These are phyloP conservation scores for Paraplagusia blochii DNA, from an alignment of 2,113 vertebrate species.

Conservation along the genomic window DNA sequence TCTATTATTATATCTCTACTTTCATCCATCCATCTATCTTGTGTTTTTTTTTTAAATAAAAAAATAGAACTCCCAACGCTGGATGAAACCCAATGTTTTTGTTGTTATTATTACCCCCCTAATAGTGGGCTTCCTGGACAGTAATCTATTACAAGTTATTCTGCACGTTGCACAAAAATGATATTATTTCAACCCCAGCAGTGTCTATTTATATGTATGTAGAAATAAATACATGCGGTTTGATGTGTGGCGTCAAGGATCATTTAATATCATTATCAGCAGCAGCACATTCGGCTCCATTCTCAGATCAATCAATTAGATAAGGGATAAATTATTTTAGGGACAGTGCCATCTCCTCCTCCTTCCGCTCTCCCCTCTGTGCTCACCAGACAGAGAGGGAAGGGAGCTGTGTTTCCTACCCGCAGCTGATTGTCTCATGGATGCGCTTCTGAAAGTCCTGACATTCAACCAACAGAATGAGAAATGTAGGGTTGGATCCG, in stretches of 20 bases:
- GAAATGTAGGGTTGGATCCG: constrained; percentile 66
- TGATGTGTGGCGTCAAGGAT: constrained; percentile 34
- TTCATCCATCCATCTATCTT: too few relatives aligned
- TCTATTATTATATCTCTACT: too few relatives aligned
- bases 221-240: constrained; percentile 29
- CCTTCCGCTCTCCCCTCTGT: constrained; percentile 21
- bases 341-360: constrained; percentile 55
- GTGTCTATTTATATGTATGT: too few relatives aligned
- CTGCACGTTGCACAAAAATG: too few relatives aligned
- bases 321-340: constrained; percentile 68
- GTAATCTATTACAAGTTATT: too few relatives aligned
- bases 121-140: too few relatives aligned
- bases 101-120: too few relatives aligned
- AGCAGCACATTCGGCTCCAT: constrained; percentile 52
- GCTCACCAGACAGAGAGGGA: constrained; percentile 53
- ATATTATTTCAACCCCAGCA: too few relatives aligned
- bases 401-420: constrained; percentile 58
- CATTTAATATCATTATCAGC: background rate
- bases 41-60: too few relatives aligned
- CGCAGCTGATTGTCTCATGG: constrained; percentile 63
- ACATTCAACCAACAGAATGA: constrained; percentile 66
- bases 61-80: too few relatives aligned
- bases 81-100: too few relatives aligned
- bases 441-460: constrained; percentile 56
- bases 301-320: constrained; percentile 65